Conservation (phyloP, 2,888 invertebrate species). For the Pyrgus malvae region DNA sequence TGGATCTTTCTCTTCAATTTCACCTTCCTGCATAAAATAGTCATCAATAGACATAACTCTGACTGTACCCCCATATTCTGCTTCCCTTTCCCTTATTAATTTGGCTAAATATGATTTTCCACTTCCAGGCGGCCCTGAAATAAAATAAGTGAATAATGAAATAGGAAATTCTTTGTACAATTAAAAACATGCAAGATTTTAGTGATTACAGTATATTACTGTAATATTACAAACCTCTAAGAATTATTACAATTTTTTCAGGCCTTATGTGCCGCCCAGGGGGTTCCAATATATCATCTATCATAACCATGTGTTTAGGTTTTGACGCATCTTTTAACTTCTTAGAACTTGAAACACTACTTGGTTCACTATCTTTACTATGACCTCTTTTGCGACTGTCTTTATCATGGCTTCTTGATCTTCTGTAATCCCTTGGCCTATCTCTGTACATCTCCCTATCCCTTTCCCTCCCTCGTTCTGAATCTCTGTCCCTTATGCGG, state of each 20-base stretch:
- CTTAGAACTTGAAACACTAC: slow-evolving; percentile 42
- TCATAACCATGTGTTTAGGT: slow-evolving; percentile 77
- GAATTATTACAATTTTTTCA: slow-evolving; percentile 90
- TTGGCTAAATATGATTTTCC: slow-evolving; percentile 96
- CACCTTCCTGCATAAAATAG: slow-evolving; percentile 95
- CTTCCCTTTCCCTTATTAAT: slow-evolving; percentile 90
- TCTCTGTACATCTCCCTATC: slow-evolving; percentile 48
- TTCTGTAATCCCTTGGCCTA: slow-evolving; percentile 37
- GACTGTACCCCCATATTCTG: slow-evolving; percentile 93
- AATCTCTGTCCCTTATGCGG: slow-evolving; percentile 45
- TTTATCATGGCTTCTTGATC: slow-evolving; percentile 58
- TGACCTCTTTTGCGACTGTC: slow-evolving; percentile 60
- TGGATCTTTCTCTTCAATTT: slow-evolving; percentile 86
- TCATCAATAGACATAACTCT: slow-evolving; percentile 96
- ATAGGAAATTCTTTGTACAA: too few species aligned
- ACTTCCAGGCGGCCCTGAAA: slow-evolving; percentile 93
- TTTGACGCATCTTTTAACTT: slow-evolving; percentile 48
- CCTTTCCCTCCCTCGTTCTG: slow-evolving; percentile 44
- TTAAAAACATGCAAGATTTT: too few species aligned
- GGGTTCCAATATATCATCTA: slow-evolving; percentile 91
- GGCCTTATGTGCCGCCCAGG: slow-evolving; percentile 93
- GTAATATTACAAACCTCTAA: slow-evolving; percentile 82
- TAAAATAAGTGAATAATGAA: too few species aligned
- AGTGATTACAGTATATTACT: too few species aligned
- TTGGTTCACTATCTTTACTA: slow-evolving; percentile 57